Evolutionary conservation across 2,113 vertebrate genomes (phyloP), one percentile per base, ranked within the genome.

Genomic region (Sula dactylatra): DNA sequence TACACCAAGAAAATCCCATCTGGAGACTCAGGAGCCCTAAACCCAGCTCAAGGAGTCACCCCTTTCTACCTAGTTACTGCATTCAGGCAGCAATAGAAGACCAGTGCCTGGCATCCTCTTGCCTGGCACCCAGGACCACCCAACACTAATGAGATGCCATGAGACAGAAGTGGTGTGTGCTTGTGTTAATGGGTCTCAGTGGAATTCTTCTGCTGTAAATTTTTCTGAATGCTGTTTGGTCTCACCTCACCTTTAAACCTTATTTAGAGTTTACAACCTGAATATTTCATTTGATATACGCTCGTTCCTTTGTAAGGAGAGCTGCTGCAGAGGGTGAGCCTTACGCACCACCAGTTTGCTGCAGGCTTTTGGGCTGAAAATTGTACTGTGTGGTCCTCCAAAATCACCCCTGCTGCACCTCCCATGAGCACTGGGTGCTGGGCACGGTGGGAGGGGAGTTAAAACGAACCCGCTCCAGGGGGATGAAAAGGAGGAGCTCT

Each of bases 401-500:
- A 85, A 19, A 69, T 49, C 47, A 66, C 14, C 25, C 13, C 8
- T 40, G 2, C 44, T 36, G 27, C 32, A 29, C 16, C n/a, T 83
- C 27, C 50, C n/a, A 8, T 44, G 19, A 93, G 17, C 26, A 45
- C 27, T 84, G 71, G 61, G 10, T 86, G 32, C 45, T 62, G 42
- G 32, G 22, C 44, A 77, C 0, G 0, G 65, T 1, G 4, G 50
- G 72, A 71, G 50, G 25, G 27, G 36, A 49, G 22, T 52, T 64
- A 61, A 77, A 91, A 86, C 0, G 4, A 86, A 52, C 15, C 26
- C 2, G 0, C 2, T n/a, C 19, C 36, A 67, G 29, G 2, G 17
- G 36, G 36, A 72, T 76, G 56, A 44, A 93, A 85, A 92, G 55
- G 27, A 54, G 32, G 16, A 88, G 21, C 26, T 74, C 71, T 90